phyloP scores from a whole-genome alignment of 2,113 vertebrate genomes.

The Campylorhamphus procurvoides region DNA sequence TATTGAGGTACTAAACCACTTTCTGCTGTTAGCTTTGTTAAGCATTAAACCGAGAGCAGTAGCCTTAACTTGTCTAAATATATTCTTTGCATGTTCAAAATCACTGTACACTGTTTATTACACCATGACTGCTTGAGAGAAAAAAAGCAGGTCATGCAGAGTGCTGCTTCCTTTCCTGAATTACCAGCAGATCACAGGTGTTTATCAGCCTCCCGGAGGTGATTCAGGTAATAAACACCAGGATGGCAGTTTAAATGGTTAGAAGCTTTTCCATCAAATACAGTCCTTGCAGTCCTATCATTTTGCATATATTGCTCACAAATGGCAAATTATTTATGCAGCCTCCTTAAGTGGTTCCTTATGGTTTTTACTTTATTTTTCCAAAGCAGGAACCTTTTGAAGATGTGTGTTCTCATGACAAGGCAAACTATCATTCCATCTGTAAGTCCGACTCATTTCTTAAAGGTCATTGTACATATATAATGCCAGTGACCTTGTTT shows the following conservation, averaged over 20 bases:
- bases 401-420: constrained; percentile 53
- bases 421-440: constrained; percentile 28
- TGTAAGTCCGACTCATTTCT: constrained; percentile 37
- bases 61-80: constrained; percentile 25
- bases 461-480: not conserved
- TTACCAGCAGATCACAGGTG: constrained; percentile 78
- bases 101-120: constrained; percentile 45
- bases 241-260: constrained; percentile 70
- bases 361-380: constrained; percentile 67
- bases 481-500: constrained; percentile 19
- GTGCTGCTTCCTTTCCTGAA: constrained; percentile 68
- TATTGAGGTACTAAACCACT: constrained; percentile 17
- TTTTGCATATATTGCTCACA: constrained; percentile 73
- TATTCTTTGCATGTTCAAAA: constrained; percentile 59
- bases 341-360: constrained; percentile 69
- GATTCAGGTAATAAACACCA: constrained; percentile 72
- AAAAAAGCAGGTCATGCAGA: constrained; percentile 49
- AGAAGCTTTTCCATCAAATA: constrained; percentile 69
- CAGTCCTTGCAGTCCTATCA: constrained; percentile 65
- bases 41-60: constrained; percentile 17
- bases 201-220: constrained; percentile 69
- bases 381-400: constrained; percentile 67
- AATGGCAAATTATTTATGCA: constrained; percentile 73
- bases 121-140: constrained; percentile 37
- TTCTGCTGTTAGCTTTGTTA: constrained; percentile 57